These are phyloP conservation scores for Squalus acanthias DNA, from an alignment of 2,797 vertebrate genomes.

Conservation along the genomic window DNA sequence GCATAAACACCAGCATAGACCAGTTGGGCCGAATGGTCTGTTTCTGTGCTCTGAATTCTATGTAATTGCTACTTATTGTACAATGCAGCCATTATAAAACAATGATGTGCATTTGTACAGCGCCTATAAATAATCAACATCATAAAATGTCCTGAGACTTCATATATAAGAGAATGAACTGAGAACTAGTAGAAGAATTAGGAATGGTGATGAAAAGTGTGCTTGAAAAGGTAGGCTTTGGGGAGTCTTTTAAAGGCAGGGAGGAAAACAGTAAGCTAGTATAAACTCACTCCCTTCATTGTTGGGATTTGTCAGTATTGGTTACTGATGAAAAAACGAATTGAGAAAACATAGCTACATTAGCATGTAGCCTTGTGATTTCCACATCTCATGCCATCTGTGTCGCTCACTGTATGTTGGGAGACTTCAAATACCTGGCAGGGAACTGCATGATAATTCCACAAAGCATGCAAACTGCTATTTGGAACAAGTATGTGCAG, in stretches of 20 bases:
- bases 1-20: neutral
- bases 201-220: neutral
- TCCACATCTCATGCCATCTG: neutral
- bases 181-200: neutral
- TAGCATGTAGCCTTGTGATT: no score
- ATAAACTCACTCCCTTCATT: neutral
- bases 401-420: neutral
- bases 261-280: neutral
- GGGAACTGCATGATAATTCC: neutral
- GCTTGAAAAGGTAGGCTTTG: neutral
- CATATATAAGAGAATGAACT: neutral
- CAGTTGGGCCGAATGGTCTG: neutral
- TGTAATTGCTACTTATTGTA: neutral
- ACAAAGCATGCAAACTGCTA: neutral
- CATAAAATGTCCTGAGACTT: neutral
- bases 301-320: neutral
- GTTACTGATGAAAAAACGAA: no score
- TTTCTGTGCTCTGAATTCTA: neutral
- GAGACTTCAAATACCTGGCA: neutral
- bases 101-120: neutral
- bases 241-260: neutral
- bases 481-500: neutral
- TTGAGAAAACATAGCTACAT: no score
- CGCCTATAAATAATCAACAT: neutral
- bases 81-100: neutral